A percentile compares a stretch with the other conserved stretches of the same genome.
These are phyloP conservation scores for Myrmecophaga tridactyla DNA, from an alignment of 2,113 vertebrate genomes.

Conservation along the genomic window DNA sequence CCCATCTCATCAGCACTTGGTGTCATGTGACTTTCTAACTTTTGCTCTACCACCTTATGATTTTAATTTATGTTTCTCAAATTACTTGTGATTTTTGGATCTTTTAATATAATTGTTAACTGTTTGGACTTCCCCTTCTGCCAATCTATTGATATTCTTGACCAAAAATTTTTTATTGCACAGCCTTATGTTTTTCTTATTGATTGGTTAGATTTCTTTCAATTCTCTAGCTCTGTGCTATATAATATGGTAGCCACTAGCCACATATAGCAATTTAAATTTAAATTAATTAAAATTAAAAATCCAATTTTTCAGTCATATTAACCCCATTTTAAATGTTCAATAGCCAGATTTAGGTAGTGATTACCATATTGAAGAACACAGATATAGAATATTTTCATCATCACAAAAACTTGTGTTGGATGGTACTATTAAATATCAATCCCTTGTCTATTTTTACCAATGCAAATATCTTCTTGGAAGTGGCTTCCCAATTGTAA, in stretches of 20 bases:
- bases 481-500: neutral
- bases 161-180: no score
- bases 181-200: neutral
- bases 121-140: neutral
- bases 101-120: neutral
- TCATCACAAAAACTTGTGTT: neutral
- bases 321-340: neutral
- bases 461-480: neutral
- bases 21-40: neutral
- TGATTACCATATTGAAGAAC: neutral
- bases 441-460: neutral
- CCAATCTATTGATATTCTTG: no score
- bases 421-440: neutral
- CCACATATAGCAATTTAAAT: no score
- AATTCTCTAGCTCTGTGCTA: neutral
- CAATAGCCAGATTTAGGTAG: neutral
- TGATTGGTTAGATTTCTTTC: neutral
- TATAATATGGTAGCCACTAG: neutral
- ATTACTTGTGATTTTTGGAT: neutral
- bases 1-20: neutral
- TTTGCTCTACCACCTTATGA: neutral
- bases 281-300: no score
- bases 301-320: neutral
- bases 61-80: constrained; percentile 18
- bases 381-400: no score